These are phyloP conservation scores for Oithona nana DNA, from an alignment of 2,888 invertebrate genomes.

Conservation along the genomic window DNA sequence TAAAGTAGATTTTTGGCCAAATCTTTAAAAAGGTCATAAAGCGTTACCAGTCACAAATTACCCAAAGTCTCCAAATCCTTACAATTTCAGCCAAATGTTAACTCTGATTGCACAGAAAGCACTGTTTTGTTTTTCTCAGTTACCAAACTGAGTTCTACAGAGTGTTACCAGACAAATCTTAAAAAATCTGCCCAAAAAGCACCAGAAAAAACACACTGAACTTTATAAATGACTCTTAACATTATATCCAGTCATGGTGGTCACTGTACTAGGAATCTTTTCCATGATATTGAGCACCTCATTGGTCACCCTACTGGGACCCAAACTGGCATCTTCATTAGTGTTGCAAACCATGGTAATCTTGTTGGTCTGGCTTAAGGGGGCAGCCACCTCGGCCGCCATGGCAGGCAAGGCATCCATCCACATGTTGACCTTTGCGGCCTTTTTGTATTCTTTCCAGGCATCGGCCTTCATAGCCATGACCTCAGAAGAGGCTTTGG, in stretches of 20 bases:
- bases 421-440: conserved; percentile 45
- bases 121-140: too few relatives aligned
- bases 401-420: conserved; percentile 28
- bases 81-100: too few relatives aligned
- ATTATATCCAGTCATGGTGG: conserved; percentile 4
- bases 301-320: conserved; percentile 77
- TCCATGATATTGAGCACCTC: conserved; percentile 77
- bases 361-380: conserved; percentile 77
- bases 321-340: conserved; percentile 32
- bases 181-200: too few relatives aligned
- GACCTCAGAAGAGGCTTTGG: conserved; percentile 86
- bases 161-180: too few relatives aligned
- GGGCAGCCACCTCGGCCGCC: conserved; percentile 87
- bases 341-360: conserved; percentile 58
- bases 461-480: conserved; percentile 94
- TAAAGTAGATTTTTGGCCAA: too few relatives aligned
- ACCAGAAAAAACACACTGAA: too few relatives aligned
- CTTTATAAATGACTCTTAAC: not conserved
- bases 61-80: too few relatives aligned
- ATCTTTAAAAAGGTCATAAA: too few relatives aligned
- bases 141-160: too few relatives aligned
- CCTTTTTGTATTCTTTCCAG: conserved; percentile 84
- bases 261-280: conserved; percentile 4
- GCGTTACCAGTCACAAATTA: too few relatives aligned
- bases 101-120: too few relatives aligned